Conservation (phyloP, 2,113 vertebrate species). For the Halcyon senegalensis region DNA sequence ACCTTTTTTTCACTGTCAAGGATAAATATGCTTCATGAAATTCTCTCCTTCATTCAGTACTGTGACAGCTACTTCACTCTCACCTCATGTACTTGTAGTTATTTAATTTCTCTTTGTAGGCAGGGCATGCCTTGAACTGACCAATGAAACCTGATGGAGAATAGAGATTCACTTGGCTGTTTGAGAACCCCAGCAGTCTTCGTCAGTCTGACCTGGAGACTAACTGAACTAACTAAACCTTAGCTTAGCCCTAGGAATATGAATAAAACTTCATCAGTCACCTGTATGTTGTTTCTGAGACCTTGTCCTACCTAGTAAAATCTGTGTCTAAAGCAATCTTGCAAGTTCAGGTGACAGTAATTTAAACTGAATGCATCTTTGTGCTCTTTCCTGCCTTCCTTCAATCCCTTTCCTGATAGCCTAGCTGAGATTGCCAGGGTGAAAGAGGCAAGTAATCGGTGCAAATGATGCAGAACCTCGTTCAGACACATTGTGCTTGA, state of each 20-base stretch:
- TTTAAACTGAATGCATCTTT: neutral
- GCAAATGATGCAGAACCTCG: neutral
- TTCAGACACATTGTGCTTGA: constrained; percentile 39
- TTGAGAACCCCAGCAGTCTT: neutral
- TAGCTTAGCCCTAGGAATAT: neutral
- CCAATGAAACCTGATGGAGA: neutral
- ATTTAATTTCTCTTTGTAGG: neutral
- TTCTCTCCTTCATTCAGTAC: neutral
- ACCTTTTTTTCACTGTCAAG: neutral
- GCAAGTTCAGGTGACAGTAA: neutral
- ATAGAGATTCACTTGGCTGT: neutral
- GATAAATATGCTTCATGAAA: neutral
- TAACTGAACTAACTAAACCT: too few relatives aligned
- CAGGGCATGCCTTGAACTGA: neutral
- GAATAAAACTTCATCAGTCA: neutral
- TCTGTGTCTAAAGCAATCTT: neutral
- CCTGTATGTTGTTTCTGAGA: neutral
- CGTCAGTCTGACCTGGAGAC: neutral
- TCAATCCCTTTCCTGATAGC: neutral
- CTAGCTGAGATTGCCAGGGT: neutral
- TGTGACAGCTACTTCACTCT: neutral
- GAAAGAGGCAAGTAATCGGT: constrained; percentile 71
- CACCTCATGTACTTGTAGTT: neutral
- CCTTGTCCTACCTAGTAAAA: neutral
- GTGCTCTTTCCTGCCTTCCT: neutral